These are phyloP conservation scores for Drosophila borborema DNA, from an alignment of 2,888 invertebrate species.

Conservation along the genomic window DNA sequence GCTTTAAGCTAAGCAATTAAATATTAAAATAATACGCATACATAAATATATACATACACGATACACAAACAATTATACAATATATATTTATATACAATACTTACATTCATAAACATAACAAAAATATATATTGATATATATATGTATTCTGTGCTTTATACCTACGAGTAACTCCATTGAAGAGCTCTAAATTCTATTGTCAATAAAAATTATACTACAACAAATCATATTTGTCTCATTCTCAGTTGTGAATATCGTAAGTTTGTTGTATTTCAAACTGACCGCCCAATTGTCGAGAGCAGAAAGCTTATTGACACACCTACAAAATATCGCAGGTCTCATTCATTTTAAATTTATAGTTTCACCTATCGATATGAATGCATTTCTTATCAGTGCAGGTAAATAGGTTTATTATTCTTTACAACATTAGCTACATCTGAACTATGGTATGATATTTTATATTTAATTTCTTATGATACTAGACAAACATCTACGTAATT, in stretches of 20 bases:
- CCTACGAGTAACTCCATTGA: conserved; percentile 56
- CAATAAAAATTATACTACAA: conserved; percentile 64
- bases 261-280: background rate
- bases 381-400: background rate
- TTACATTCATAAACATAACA: conserved; percentile 51
- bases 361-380: background rate
- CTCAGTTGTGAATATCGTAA: background rate
- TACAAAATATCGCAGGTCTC: background rate
- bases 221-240: background rate
- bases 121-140: conserved; percentile 48
- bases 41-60: conserved; percentile 45
- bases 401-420: background rate
- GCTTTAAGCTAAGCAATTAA: conserved; percentile 79
- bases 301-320: background rate
- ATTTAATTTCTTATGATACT: background rate
- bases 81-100: conserved; percentile 60
- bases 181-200: conserved; percentile 75
- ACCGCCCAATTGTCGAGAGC: rapidly evolving
- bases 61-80: conserved; percentile 38
- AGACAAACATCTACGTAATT: background rate
- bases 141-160: conserved; percentile 74
- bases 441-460: background rate
- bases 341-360: background rate
- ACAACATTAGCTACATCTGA: background rate
- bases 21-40: conserved; percentile 41